These are phyloP conservation scores for Hucho hucho DNA, from an alignment of 2,113 vertebrate genomes.

Conservation along the genomic window DNA sequence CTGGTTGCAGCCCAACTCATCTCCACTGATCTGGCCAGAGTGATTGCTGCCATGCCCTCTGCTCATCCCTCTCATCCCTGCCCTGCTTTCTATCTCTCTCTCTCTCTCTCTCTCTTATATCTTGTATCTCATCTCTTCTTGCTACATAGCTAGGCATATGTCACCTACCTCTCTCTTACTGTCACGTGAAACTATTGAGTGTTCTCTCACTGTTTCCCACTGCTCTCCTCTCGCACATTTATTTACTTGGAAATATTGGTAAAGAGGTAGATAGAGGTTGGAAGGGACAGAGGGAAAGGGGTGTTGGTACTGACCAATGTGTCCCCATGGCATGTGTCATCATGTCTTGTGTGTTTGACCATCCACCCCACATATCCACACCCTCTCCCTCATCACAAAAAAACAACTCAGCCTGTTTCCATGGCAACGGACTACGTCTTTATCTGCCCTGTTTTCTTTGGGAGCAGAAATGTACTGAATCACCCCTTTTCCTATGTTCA, in stretches of 20 bases:
- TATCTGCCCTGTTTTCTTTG: slow-evolving; percentile 9
- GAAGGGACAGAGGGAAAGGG: not conserved
- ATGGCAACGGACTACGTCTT: slow-evolving; percentile 22
- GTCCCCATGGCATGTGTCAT: too few relatives aligned
- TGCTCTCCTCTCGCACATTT: not conserved
- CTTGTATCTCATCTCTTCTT: not conserved
- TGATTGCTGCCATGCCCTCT: slow-evolving; percentile 5
- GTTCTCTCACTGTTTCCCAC: not conserved
- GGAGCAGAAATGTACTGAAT: not conserved
- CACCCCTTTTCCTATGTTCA: not conserved
- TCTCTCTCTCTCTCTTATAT: not conserved
- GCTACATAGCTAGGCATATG: not conserved
- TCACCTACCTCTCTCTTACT: not conserved
- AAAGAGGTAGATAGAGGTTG: not conserved
- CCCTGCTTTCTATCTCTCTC: not conserved
- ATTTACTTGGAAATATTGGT: not conserved
- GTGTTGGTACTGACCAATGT: not conserved
- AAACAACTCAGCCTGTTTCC: slow-evolving; percentile 18
- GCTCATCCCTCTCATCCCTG: slow-evolving; percentile 2
- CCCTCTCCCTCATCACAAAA: slow-evolving; percentile 22
- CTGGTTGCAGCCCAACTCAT: not conserved
- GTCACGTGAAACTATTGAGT: not conserved
- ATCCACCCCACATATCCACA: not conserved
- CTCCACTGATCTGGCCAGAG: slow-evolving; percentile 10
- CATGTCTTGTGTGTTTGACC: slow-evolving; percentile 17